These are phyloP conservation scores for Thinocorus orbignyianus DNA, from an alignment of 2,113 vertebrate genomes.

Conservation along the genomic window DNA sequence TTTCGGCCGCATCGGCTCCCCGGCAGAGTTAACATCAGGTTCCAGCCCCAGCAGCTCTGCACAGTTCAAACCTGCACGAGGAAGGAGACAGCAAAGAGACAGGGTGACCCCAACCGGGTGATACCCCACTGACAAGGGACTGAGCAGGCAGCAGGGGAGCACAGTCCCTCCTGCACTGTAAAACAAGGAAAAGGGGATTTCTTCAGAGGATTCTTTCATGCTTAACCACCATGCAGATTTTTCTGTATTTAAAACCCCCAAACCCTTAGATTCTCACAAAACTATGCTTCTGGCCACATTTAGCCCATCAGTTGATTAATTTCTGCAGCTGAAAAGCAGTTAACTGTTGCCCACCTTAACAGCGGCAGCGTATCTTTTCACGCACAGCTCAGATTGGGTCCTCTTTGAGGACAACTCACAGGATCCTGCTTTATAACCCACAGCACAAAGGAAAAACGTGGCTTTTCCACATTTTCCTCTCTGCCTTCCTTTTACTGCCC, in stretches of 20 bases:
- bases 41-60: not conserved
- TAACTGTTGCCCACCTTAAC: not conserved
- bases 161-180: not conserved
- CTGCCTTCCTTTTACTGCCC: not conserved
- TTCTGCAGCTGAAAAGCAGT: not conserved
- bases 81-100: not conserved
- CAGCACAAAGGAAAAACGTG: not conserved
- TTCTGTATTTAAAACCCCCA: not conserved
- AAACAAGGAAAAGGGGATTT: not conserved
- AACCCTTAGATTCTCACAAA: not conserved
- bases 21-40: not conserved
- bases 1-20: not conserved
- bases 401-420: not conserved
- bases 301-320: not conserved
- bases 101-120: not conserved
- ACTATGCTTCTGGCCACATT: not conserved
- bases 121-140: not conserved
- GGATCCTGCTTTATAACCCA: not conserved
- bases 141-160: rapidly evolving
- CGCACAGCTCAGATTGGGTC: not conserved
- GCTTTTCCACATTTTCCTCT: not conserved
- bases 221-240: not conserved
- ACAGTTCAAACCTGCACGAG: not conserved
- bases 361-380: not conserved
- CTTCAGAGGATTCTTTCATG: not conserved